Percentiles rank a stretch among this genome's conserved stretches.
phyloP scores from a whole-genome alignment of 2,888 invertebrate species.

The Zygaena filipendulae region DNA sequence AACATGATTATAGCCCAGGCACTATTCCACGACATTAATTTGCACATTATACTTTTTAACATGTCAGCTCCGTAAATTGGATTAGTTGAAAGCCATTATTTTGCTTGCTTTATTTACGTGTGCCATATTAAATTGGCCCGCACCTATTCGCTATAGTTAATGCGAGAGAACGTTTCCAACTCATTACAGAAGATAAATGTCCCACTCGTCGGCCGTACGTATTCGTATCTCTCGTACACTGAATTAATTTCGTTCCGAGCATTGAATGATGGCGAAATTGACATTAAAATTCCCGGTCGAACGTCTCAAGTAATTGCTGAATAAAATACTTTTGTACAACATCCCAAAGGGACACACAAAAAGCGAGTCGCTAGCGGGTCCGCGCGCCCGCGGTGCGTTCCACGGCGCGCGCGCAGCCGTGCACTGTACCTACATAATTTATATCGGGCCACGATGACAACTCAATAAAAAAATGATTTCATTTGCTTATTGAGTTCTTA shows the following conservation, averaged over 20 bases:
- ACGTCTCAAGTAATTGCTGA: constrained; percentile 66
- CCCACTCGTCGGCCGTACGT: constrained; percentile 27
- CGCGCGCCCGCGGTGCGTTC: constrained; percentile 30
- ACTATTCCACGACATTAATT: no score
- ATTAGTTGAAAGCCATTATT: constrained; percentile 38
- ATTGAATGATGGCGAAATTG: constrained; percentile 65
- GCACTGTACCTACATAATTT: constrained; percentile 39
- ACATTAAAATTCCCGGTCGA: constrained; percentile 62
- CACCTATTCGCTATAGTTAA: constrained; percentile 48
- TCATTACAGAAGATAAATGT: constrained; percentile 58
- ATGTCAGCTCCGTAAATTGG: constrained; percentile 22
- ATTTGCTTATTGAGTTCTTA: constrained; percentile 68
- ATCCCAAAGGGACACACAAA: constrained; percentile 59
- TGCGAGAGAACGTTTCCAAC: constrained; percentile 44
- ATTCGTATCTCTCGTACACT: constrained; percentile 33
- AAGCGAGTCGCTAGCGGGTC: constrained; percentile 35
- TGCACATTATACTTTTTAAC: no score
- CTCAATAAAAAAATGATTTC: constrained; percentile 69
- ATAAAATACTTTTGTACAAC: constrained; percentile 65
- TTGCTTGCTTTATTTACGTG: constrained; percentile 44
- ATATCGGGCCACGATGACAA: constrained; percentile 63
- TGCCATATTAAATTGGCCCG: constrained; percentile 49
- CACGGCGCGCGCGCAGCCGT: constrained; percentile 25
- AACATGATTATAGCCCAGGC: no score
- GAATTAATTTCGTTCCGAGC: constrained; percentile 59